phyloP scores from a whole-genome alignment of 2,797 vertebrate species.

The Lacerta bilineata region DNA sequence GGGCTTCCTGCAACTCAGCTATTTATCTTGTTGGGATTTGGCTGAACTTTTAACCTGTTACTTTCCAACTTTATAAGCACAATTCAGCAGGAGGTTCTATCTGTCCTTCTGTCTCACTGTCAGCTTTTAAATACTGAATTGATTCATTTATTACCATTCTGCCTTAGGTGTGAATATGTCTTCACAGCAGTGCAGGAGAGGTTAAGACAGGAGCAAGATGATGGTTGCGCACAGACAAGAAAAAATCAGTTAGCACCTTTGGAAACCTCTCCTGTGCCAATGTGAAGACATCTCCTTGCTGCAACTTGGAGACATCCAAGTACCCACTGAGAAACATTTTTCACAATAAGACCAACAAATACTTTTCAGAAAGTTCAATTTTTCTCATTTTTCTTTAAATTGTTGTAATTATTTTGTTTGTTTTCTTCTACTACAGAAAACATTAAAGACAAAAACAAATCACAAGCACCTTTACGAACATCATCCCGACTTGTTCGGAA shows the following conservation, averaged over 20 bases:
- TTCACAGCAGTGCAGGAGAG: neutral
- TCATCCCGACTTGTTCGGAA: slow-evolving; percentile 41
- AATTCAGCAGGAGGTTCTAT: neutral
- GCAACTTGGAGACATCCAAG: no score
- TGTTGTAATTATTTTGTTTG: slow-evolving; percentile 23
- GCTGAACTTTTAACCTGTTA: neutral
- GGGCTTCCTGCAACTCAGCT: neutral
- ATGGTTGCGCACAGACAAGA: no score
- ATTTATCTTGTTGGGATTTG: neutral
- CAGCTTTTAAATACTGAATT: neutral
- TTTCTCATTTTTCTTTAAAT: neutral
- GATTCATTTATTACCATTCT: neutral
- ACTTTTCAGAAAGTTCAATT: neutral
- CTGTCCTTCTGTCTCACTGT: neutral
- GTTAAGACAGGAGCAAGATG: no score
- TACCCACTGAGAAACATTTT: no score
- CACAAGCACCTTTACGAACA: slow-evolving; percentile 28
- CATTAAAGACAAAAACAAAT: slow-evolving; percentile 82
- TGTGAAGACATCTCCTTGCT: no score
- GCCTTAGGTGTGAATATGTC: neutral
- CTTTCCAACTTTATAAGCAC: neutral
- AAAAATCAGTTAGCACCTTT: no score
- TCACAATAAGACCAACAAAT: no score
- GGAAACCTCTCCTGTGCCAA: no score
- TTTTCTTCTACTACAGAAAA: slow-evolving; percentile 75